These are phyloP conservation scores for Barbus barbus DNA, from an alignment of 2,113 vertebrate genomes.

Conservation along the genomic window DNA sequence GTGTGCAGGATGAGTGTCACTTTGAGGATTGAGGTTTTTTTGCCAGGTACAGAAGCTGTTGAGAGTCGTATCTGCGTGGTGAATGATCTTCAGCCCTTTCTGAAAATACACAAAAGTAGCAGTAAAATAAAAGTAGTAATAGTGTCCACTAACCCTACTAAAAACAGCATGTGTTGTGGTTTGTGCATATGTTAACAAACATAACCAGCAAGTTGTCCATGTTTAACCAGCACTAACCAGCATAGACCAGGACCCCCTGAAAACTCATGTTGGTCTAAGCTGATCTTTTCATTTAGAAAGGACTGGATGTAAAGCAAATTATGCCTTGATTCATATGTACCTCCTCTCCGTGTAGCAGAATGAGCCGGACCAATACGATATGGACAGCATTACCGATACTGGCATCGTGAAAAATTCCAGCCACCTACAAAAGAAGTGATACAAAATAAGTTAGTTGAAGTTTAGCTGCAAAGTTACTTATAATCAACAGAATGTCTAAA, in stretches of 20 bases:
- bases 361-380: conserved; percentile 91
- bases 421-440: conserved; percentile 77
- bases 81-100: conserved; percentile 92
- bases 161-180: background rate
- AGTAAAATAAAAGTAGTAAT: background rate
- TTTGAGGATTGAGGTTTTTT: conserved; percentile 93
- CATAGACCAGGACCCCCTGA: background rate
- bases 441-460: background rate
- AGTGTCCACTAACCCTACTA: background rate
- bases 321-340: conserved; percentile 71
- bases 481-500: too few species aligned
- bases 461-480: too few species aligned
- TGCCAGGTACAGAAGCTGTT: conserved; percentile 98
- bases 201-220: background rate
- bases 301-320: background rate
- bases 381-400: conserved; percentile 97
- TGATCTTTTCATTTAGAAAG: too few species aligned
- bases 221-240: background rate
- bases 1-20: conserved; percentile 91
- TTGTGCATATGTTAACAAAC: background rate
- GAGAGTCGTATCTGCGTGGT: conserved; percentile 93
- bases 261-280: background rate
- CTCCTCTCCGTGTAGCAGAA: conserved; percentile 94
- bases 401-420: conserved; percentile 91
- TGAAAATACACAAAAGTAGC: conserved; percentile 53